A percentile compares a stretch with the other conserved stretches of the same genome.
These are phyloP conservation scores for Dromius quadrimaculatus DNA, from an alignment of 2,888 invertebrate species.

Conservation along the genomic window DNA sequence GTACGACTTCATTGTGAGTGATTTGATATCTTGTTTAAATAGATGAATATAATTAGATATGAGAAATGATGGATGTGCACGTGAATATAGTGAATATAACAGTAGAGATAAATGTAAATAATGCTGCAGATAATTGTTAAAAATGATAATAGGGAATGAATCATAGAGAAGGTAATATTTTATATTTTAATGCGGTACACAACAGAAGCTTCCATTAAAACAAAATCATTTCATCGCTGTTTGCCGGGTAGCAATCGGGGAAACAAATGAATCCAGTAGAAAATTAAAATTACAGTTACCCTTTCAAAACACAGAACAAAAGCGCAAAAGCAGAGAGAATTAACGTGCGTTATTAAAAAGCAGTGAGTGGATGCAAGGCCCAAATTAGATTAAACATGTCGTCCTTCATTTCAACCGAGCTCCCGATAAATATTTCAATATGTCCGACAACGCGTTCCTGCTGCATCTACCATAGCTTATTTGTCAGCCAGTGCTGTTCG, in stretches of 20 bases:
- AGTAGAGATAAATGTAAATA: not conserved
- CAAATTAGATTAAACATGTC: slow-evolving; percentile 47
- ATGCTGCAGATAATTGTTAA: not conserved
- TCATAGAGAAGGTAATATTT: slow-evolving; percentile 23
- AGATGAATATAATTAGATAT: too few species aligned
- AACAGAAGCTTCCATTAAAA: slow-evolving; percentile 27
- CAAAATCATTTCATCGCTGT: slow-evolving; percentile 35
- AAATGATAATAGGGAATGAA: slow-evolving; percentile 21
- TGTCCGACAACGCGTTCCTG: not conserved
- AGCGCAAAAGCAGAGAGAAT: slow-evolving; percentile 42
- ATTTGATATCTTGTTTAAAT: too few species aligned
- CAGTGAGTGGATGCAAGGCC: slow-evolving; percentile 32
- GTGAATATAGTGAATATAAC: too few species aligned
- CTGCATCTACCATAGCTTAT: slow-evolving; percentile 6
- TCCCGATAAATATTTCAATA: slow-evolving; percentile 31
- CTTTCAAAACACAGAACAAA: slow-evolving; percentile 33
- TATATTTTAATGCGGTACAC: slow-evolving; percentile 14
- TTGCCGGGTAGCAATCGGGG: slow-evolving; percentile 13
- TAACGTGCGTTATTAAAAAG: slow-evolving; percentile 43
- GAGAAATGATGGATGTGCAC: too few species aligned
- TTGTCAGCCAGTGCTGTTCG: not conserved
- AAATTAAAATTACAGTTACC: slow-evolving; percentile 44
- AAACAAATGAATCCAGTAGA: slow-evolving; percentile 47
- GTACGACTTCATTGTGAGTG: too few species aligned
- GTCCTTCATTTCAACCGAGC: slow-evolving; percentile 34